phyloP scores from a whole-genome alignment of 1,140 invertebrate genomes.

The Drosophila navojoa region DNA sequence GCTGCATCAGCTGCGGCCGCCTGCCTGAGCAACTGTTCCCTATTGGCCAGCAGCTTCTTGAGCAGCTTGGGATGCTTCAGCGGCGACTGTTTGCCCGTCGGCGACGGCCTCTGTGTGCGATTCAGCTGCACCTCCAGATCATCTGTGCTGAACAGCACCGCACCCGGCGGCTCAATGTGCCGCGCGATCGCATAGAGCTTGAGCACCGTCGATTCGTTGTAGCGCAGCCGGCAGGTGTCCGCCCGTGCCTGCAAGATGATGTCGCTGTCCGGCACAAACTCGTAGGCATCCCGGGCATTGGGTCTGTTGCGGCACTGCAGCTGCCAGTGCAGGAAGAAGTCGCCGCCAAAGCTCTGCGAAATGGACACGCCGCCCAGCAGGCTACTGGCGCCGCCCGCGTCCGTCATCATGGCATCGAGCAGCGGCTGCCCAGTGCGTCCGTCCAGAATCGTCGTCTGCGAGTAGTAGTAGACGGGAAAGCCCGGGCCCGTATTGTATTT shows the following conservation, averaged over 20 bases:
- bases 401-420: slow-evolving; percentile 87
- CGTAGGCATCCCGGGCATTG: slow-evolving; percentile 87
- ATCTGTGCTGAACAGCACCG: slow-evolving; percentile 87
- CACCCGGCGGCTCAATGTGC: slow-evolving; percentile 88
- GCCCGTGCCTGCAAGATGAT: slow-evolving; percentile 87
- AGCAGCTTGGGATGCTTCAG: slow-evolving; percentile 82
- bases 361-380: slow-evolving; percentile 79
- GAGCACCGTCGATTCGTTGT: slow-evolving; percentile 88
- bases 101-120: slow-evolving; percentile 65
- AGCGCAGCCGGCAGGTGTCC: slow-evolving; percentile 90
- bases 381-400: slow-evolving; percentile 87
- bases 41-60: slow-evolving; percentile 76
- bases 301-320: slow-evolving; percentile 74
- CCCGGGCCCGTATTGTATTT: slow-evolving; percentile 91
- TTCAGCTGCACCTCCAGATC: slow-evolving; percentile 80
- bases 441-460: slow-evolving; percentile 88
- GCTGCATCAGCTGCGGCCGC: slow-evolving; percentile 45
- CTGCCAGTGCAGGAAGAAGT: slow-evolving; percentile 83
- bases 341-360: slow-evolving; percentile 81
- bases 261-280: slow-evolving; percentile 87
- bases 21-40: slow-evolving; percentile 68
- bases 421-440: slow-evolving; percentile 88
- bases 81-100: slow-evolving; percentile 67
- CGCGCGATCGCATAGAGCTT: slow-evolving; percentile 89
- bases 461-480: slow-evolving; percentile 91